Evolutionary conservation across 2,797 vertebrate species (phyloP).

Genomic region (Channallabes apus): DNA sequence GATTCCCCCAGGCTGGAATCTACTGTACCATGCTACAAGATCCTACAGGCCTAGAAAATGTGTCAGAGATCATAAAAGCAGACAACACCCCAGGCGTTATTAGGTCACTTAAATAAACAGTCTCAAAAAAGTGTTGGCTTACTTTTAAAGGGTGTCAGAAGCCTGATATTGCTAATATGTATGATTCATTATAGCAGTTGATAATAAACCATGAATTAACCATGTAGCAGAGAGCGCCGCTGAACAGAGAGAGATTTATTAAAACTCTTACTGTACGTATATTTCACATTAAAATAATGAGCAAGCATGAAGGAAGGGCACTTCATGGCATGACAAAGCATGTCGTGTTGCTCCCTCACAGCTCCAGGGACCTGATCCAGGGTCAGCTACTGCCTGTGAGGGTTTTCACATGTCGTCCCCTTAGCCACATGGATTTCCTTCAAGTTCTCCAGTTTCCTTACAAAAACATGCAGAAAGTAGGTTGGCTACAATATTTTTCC

Average conservation of each 20-base stretch:
- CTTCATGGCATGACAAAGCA: too few species aligned
- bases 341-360: not conserved
- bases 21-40: conserved; percentile 40
- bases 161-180: not conserved
- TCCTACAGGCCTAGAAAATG: conserved; percentile 45
- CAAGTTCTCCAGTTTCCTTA: not conserved
- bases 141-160: conserved; percentile 12
- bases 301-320: not conserved
- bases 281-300: not conserved
- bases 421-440: not conserved
- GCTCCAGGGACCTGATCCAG: not conserved
- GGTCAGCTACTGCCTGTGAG: not conserved
- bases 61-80: conserved; percentile 23
- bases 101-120: conserved; percentile 41
- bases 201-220: not conserved
- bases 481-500: not conserved
- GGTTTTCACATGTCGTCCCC: not conserved
- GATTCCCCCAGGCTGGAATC: conserved; percentile 29
- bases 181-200: not conserved
- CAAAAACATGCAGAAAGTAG: not conserved
- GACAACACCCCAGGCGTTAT: conserved; percentile 9
- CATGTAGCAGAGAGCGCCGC: not conserved
- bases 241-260: not conserved
- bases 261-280: not conserved
- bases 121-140: not conserved